phyloP scores from a whole-genome alignment of 2,113 vertebrate species.

The Chionis minor region DNA sequence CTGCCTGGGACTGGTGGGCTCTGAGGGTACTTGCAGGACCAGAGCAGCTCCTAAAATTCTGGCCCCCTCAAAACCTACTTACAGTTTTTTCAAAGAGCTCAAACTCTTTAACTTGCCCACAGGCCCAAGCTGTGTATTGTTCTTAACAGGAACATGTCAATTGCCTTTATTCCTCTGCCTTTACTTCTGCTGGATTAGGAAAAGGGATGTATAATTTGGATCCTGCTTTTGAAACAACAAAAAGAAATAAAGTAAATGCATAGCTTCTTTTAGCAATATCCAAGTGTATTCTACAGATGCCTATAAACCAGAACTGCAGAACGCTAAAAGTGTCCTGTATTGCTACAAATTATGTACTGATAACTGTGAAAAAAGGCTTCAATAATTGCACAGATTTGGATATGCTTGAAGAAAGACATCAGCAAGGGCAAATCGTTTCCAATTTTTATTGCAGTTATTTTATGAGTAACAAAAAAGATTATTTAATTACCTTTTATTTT shows the following conservation, averaged over 20 bases:
- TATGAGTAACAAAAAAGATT: not conserved
- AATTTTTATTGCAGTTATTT: not conserved
- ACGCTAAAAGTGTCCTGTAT: not conserved
- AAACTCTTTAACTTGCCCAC: not conserved
- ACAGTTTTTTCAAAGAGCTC: not conserved
- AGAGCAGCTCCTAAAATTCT: not conserved
- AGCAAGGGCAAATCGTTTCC: not conserved
- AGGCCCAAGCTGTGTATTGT: not conserved
- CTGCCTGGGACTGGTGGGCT: not conserved
- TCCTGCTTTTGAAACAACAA: not conserved
- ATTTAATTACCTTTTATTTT: not conserved
- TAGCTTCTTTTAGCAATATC: not conserved
- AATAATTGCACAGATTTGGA: not conserved
- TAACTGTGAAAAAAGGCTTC: not conserved
- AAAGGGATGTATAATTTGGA: not conserved
- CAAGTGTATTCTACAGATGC: not conserved
- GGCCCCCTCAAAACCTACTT: accelerated
- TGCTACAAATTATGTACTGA: not conserved
- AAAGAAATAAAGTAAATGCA: not conserved
- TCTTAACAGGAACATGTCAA: not conserved
- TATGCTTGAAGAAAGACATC: not conserved
- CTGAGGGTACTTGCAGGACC: not conserved
- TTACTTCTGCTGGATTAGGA: not conserved
- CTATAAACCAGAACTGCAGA: not conserved
- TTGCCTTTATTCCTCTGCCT: not conserved